phyloP scores from a whole-genome alignment of 2,888 invertebrate species.

The Fragum sueziense region DNA sequence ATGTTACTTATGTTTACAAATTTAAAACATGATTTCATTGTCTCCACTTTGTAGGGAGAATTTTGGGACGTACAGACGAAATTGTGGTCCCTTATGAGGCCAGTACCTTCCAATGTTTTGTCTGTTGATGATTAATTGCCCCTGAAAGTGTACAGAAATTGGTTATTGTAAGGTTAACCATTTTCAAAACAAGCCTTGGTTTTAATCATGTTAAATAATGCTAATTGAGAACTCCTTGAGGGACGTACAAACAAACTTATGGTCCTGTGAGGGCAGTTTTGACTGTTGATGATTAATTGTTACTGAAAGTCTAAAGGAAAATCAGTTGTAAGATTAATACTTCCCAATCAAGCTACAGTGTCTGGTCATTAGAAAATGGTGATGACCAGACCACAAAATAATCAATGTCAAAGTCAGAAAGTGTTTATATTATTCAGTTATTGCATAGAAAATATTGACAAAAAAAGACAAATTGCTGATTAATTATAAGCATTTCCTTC shows the following conservation, averaged over 20 bases:
- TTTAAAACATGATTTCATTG: constrained; percentile 81
- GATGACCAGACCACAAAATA: no score
- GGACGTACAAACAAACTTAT: constrained; percentile 84
- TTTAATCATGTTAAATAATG: constrained; percentile 80
- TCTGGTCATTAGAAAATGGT: no score
- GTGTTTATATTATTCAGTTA: no score
- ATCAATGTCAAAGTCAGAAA: no score
- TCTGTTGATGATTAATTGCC: constrained; percentile 83
- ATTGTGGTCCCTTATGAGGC: constrained; percentile 85
- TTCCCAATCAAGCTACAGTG: no score
- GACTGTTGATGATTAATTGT: constrained; percentile 83
- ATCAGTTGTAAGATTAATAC: no score
- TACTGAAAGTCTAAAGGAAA: constrained; percentile 83
- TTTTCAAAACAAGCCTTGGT: no score
- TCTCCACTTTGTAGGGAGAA: constrained; percentile 39
- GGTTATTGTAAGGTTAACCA: no score
- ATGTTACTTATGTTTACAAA: constrained; percentile 78
- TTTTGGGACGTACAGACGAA: constrained; percentile 83
- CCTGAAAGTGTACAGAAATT: no score
- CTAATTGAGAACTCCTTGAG: constrained; percentile 80
- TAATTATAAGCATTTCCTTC: no score
- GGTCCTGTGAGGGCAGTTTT: constrained; percentile 84
- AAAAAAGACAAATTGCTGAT: no score
- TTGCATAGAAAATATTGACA: no score
- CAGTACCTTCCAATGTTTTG: constrained; percentile 85